Evolutionary conservation across 2,888 invertebrate species (phyloP).

Genomic region (Tetropium fuscum): DNA sequence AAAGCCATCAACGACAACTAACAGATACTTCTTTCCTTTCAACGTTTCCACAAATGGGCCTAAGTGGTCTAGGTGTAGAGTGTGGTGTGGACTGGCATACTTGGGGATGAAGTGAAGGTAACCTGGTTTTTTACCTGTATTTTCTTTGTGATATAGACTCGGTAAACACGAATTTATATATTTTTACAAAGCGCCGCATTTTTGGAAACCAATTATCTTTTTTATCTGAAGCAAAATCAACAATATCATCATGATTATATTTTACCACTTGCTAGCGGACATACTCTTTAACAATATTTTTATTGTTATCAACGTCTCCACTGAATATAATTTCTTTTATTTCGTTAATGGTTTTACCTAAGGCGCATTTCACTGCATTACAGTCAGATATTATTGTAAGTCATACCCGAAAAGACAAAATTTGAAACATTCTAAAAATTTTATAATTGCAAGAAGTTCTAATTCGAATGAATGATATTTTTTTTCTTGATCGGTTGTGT

Average conservation of each 20-base stretch:
- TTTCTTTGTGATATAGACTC: not conserved
- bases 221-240: not conserved
- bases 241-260: constrained; percentile 28
- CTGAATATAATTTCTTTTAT: constrained; percentile 34
- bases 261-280: constrained; percentile 29
- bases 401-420: too few relatives aligned
- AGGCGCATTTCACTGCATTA: constrained; percentile 14
- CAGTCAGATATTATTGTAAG: constrained; percentile 34
- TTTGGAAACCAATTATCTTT: not conserved
- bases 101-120: too few relatives aligned
- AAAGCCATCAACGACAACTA: constrained; percentile 58
- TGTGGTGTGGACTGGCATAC: constrained; percentile 36
- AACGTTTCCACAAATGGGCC: constrained; percentile 58
- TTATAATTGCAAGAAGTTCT: constrained; percentile 25
- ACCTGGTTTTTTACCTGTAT: not conserved
- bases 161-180: not conserved
- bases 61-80: constrained; percentile 57
- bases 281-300: constrained; percentile 35
- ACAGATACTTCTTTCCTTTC: constrained; percentile 51
- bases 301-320: constrained; percentile 32
- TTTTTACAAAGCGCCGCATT: not conserved
- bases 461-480: constrained; percentile 32
- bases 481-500: constrained; percentile 32
- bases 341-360: constrained; percentile 23
- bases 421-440: constrained; percentile 27